These are phyloP conservation scores for Eptatretus atami DNA, from an alignment of 2,797 vertebrate genomes.

Conservation along the genomic window DNA sequence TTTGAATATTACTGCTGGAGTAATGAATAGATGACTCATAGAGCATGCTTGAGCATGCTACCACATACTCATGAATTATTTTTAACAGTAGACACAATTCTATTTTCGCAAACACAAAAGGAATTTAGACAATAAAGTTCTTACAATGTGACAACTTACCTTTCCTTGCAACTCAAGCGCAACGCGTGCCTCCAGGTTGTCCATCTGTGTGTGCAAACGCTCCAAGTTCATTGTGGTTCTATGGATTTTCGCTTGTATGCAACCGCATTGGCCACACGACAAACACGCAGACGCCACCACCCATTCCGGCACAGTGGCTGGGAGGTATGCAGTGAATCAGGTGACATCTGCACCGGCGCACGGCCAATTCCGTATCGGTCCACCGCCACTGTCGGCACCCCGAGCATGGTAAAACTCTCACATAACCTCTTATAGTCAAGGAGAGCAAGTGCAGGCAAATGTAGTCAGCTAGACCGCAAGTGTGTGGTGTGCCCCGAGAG, in stretches of 20 bases:
- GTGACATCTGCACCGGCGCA: slow-evolving; percentile 37
- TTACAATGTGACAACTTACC: slow-evolving; percentile 13
- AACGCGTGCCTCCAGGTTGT: slow-evolving; percentile 48
- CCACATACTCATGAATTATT: too few relatives aligned
- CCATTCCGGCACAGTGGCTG: slow-evolving; percentile 34
- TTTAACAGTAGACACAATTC: too few relatives aligned
- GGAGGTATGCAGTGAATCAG: slow-evolving; percentile 31
- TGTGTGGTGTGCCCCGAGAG: slow-evolving; percentile 46
- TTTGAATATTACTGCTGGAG: too few relatives aligned
- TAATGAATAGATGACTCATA: too few relatives aligned
- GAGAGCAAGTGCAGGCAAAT: background rate
- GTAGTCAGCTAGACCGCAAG: slow-evolving; percentile 24
- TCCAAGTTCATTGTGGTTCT: slow-evolving; percentile 48
- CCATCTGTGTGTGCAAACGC: slow-evolving; percentile 53
- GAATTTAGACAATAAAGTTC: too few relatives aligned
- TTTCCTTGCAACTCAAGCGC: slow-evolving; percentile 62
- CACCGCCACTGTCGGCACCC: slow-evolving; percentile 19
- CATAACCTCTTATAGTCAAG: background rate
- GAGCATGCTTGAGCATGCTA: too few relatives aligned
- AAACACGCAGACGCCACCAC: slow-evolving; percentile 35
- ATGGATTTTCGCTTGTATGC: slow-evolving; percentile 49
- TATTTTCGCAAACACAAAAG: too few relatives aligned
- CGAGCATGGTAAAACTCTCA: background rate
- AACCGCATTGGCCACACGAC: slow-evolving; percentile 38
- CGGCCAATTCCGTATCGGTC: slow-evolving; percentile 42